Evolutionary conservation across 2,113 vertebrate genomes (phyloP).

Genomic region (Struthidea cinerea): DNA sequence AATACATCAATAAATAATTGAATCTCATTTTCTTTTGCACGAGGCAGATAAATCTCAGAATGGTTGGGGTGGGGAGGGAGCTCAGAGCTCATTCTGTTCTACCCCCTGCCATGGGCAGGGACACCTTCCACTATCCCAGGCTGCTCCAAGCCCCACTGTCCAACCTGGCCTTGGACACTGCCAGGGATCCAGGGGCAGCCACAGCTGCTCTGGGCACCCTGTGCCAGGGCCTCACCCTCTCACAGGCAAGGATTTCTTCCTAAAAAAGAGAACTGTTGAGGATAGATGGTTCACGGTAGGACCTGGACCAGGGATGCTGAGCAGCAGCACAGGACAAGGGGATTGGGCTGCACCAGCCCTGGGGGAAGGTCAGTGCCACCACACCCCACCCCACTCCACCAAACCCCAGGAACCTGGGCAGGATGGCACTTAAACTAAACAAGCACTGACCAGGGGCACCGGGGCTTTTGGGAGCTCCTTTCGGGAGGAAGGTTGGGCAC

Average conservation of each 20-base stretch:
- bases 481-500: background rate
- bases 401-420: background rate
- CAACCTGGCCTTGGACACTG: background rate
- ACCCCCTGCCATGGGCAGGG: background rate
- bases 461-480: background rate
- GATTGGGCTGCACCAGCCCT: accelerated
- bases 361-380: background rate
- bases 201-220: background rate
- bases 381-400: too few species aligned
- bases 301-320: background rate
- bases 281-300: accelerated
- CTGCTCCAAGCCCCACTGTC: accelerated
- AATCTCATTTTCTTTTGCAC: background rate
- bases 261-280: background rate
- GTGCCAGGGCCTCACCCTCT: background rate
- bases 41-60: background rate
- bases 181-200: background rate
- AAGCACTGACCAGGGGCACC: too few species aligned
- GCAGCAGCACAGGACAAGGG: background rate
- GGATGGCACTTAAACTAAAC: too few species aligned
- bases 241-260: background rate
- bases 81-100: background rate
- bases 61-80: background rate
- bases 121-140: background rate
- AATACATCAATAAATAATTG: background rate